Base-by-base conservation (phyloP, 2,888 invertebrate genomes). In the Dynastes maya region DNA sequence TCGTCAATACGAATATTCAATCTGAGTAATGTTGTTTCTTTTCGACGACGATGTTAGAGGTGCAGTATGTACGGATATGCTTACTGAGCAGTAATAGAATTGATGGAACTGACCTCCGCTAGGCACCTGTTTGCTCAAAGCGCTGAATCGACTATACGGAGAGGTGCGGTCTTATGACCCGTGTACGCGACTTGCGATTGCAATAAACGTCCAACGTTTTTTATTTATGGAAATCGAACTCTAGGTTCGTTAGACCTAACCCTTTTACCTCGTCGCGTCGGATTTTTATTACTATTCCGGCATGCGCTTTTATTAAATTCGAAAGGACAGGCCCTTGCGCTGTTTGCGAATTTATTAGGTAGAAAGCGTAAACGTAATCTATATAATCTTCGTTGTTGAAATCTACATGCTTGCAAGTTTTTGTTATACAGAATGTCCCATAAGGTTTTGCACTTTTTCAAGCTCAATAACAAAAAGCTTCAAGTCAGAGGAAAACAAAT, bases 161-260 rank as follows among this genome's bases (percentile, higher is more conserved):
- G 22, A 58, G 16, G 16, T 22, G 22, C 8, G 16, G 55, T 16
- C 9, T 22, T 58, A 9, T 27, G 16, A 53, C 53, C 53, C 53
- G 53, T 37, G 37, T 53, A 53, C 29, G 61, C 61, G 32, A 63
- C 63, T 29, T 29, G 29, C 63, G 63, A 63, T 63, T 63, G 63
- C 63, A 63, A 32, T 63, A 63, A 63, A 63, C 5, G 63, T 63
- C 63, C 13, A 32, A 9, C 13, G 13, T 27, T 29, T 63, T 13
- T 45, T 63, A 63, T 63, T 63, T 63, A 32, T 32, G 63, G 63
- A 63, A 63, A 63, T 63, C 63, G 63, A 63, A 63, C 63, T 11
- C 0, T 37, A 4, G 29, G 32, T 27, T 22, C 55, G 63, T 29
- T 13, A 32, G 63, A 63, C 32, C 29, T 27, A 32, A 32, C 32